Conservation (phyloP, 2,113 vertebrate genomes). For the Mesembrinibis cayennensis region DNA sequence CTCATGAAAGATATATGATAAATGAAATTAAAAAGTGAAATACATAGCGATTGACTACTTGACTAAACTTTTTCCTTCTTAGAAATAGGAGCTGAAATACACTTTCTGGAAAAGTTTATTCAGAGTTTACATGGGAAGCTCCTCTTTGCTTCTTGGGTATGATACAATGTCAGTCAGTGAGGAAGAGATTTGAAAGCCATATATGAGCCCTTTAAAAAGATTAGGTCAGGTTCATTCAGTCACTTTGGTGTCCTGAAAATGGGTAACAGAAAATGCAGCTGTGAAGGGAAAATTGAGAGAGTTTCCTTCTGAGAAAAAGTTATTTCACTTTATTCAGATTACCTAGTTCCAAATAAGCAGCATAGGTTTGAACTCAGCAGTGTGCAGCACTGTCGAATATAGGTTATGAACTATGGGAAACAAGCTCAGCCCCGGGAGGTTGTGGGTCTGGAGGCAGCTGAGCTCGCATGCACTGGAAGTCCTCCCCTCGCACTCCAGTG, state of each 20-base stretch:
- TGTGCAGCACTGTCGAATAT: neutral
- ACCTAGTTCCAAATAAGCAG: neutral
- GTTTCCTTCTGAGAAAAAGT: neutral
- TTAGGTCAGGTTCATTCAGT: neutral
- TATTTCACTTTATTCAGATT: neutral
- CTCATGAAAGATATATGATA: neutral
- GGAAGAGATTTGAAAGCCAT: neutral
- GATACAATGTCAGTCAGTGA: fast-evolving
- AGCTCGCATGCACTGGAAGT: neutral
- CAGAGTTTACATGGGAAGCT: neutral
- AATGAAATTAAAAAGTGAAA: neutral
- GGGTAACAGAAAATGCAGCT: neutral
- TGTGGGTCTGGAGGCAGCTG: neutral
- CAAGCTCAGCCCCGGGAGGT: neutral
- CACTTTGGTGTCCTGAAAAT: neutral
- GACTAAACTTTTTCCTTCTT: neutral
- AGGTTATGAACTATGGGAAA: neutral
- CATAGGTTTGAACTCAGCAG: neutral
- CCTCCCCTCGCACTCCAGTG: neutral
- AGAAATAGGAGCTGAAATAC: neutral
- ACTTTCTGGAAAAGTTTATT: neutral
- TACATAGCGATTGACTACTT: neutral
- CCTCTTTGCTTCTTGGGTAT: neutral
- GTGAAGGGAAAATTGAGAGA: neutral
- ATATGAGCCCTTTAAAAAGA: neutral